phyloP scores from a whole-genome alignment of 1,140 invertebrate species.

The Periplaneta americana region DNA sequence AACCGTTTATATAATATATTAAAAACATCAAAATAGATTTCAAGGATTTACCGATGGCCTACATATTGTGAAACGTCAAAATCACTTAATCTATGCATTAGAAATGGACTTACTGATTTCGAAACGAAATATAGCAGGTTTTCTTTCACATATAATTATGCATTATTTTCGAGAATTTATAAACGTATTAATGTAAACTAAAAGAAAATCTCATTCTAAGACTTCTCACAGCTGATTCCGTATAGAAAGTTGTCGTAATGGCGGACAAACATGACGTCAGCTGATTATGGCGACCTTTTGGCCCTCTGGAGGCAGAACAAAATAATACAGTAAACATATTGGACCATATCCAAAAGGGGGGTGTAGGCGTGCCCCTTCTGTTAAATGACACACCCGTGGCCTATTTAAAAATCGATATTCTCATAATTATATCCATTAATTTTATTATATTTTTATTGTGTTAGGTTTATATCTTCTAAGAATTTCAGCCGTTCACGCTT shows the following conservation, averaged over 20 bases:
- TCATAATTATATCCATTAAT: no score
- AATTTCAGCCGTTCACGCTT: no score
- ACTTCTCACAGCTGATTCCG: conserved; percentile 6
- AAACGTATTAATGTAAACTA: not conserved
- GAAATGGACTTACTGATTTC: not conserved
- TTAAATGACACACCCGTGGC: no score
- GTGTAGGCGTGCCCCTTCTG: not conserved
- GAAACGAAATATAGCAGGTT: not conserved
- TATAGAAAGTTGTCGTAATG: conserved; percentile 1
- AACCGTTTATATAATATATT: no score
- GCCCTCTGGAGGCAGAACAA: not conserved
- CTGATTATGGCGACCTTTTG: conserved; percentile 7
- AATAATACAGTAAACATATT: not conserved
- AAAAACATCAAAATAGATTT: not conserved
- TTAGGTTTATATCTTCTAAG: no score
- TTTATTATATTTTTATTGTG: no score
- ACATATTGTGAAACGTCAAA: conserved; percentile 1
- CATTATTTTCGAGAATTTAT: not conserved
- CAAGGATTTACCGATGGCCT: conserved; percentile 10
- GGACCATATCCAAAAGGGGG: not conserved
- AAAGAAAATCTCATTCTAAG: not conserved
- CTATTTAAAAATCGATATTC: no score
- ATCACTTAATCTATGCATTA: not conserved
- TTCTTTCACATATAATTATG: not conserved
- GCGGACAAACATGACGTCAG: conserved; percentile 9